Percentiles rank a stretch among this genome's conserved stretches.
Evolutionary conservation across 2,113 vertebrate species (phyloP).

Genomic region (Gnathonemus echidnorhynchus): DNA sequence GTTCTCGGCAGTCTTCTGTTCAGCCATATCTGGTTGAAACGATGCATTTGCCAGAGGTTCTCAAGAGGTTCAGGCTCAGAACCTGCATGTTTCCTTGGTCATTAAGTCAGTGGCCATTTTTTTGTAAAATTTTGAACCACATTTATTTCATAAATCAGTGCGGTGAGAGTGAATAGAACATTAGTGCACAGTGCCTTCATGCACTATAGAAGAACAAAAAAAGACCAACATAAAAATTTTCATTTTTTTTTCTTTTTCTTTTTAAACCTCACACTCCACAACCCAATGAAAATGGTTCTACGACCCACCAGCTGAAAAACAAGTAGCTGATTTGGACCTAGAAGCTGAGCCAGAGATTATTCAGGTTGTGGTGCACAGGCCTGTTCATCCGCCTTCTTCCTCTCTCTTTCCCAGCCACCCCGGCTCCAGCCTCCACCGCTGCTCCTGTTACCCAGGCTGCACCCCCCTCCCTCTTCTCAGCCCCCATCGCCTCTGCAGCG

Average conservation of each 20-base stretch:
- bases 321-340: not conserved
- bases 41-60: not conserved
- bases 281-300: not conserved
- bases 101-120: not conserved
- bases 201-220: not conserved
- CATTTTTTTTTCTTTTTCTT: not conserved
- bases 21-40: not conserved
- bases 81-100: not conserved
- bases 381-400: not conserved
- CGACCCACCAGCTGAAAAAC: not conserved
- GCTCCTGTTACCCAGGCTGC: conserved; percentile 31
- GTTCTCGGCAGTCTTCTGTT: not conserved
- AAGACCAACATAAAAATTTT: not conserved
- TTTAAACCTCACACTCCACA: not conserved
- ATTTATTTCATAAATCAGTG: not conserved
- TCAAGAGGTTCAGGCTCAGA: not conserved
- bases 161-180: not conserved
- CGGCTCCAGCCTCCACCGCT: conserved; percentile 29
- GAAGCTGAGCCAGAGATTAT: not conserved
- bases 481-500: conserved; percentile 33
- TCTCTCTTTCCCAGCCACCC: conserved; percentile 24
- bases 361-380: not conserved
- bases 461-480: conserved; percentile 50
- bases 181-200: not conserved
- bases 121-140: not conserved